A percentile compares a stretch with the other conserved stretches of the same genome.
Conservation (phyloP, 2,797 vertebrate genomes). For the Karalla daura region DNA sequence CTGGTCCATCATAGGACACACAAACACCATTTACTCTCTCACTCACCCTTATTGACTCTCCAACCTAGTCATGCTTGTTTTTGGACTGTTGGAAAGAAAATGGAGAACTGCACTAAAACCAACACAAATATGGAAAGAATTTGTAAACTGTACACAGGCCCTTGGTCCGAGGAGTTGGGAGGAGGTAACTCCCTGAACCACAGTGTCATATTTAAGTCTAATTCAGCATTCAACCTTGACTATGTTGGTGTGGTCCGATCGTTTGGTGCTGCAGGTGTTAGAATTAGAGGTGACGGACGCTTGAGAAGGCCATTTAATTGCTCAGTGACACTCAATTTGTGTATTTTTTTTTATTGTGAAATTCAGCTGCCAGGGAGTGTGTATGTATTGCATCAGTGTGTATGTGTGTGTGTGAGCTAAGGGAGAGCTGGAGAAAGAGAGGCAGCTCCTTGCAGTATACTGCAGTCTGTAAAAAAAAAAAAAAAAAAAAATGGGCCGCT, state of each 20-base stretch:
- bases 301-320: background rate
- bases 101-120: too few relatives aligned
- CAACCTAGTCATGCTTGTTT: too few relatives aligned
- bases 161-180: too few relatives aligned
- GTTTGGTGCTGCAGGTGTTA: background rate
- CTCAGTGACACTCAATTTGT: conserved; percentile 23
- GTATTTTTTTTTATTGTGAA: conserved; percentile 22
- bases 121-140: too few relatives aligned
- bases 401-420: conserved; percentile 6
- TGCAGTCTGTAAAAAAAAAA: conserved; percentile 70
- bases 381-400: background rate
- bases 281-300: conserved; percentile 7
- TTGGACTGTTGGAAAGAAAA: too few relatives aligned
- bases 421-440: conserved; percentile 22
- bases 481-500: conserved; percentile 70
- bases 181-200: too few relatives aligned
- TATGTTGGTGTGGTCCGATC: background rate
- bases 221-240: background rate
- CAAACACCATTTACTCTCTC: too few relatives aligned
- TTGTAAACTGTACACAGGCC: too few relatives aligned
- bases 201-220: too few relatives aligned
- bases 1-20: too few relatives aligned
- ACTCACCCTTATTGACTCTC: too few relatives aligned
- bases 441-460: conserved; percentile 66
- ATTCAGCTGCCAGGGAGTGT: conserved; percentile 9